Base-by-base conservation (phyloP, 2,113 vertebrate genomes). In the Ctenodactylus gundi region DNA sequence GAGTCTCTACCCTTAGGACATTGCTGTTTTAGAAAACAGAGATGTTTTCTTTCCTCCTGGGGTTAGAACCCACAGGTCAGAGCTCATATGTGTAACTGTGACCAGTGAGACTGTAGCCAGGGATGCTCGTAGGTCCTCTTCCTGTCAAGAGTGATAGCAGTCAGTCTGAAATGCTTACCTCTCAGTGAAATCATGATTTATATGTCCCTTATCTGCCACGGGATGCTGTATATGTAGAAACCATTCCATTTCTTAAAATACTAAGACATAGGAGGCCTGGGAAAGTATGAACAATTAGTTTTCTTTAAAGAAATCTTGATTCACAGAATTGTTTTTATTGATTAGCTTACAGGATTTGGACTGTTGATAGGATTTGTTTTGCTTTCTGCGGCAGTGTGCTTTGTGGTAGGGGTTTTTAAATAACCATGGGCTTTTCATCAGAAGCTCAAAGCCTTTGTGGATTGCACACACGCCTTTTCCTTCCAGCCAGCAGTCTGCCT, bases 281-380 rank as follows among this genome's bases (percentile, higher is more conserved):
- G 72, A 67, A 25, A 8, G 0, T 62, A 0, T 13, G 18, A 53
- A 10, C 53, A 34, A 27, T 88, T 85, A 6, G 0, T 88, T 96
- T 64, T 67, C 39, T 91, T 89, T 78, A 58, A 67, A 91, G 44
- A 83, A 44, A 94, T 89, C 55, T 0, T 72, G 90, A 83, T 94
- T 58, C 60, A 11, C 75, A 55, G 78, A 93, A 94, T 51, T 76
- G 72, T 64, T 82, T 95, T 88, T 80, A 29, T 94, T 82, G 58
- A 78, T 91, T 14, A 80, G 25, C 49, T 46, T 85, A 4, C 9
- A 80, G 85, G 60, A 92, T 97, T 83, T 96, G 20, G 27, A 1
- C 62, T 70, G 20, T 44, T 23, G 67, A 34, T 84, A 64, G 78
- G 36, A 34, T 25, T 65, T n/a, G n/a, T n/a, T 72, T 89, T 85